These are phyloP conservation scores for Ammospiza caudacuta DNA, from an alignment of 2,113 vertebrate species.

Conservation along the genomic window DNA sequence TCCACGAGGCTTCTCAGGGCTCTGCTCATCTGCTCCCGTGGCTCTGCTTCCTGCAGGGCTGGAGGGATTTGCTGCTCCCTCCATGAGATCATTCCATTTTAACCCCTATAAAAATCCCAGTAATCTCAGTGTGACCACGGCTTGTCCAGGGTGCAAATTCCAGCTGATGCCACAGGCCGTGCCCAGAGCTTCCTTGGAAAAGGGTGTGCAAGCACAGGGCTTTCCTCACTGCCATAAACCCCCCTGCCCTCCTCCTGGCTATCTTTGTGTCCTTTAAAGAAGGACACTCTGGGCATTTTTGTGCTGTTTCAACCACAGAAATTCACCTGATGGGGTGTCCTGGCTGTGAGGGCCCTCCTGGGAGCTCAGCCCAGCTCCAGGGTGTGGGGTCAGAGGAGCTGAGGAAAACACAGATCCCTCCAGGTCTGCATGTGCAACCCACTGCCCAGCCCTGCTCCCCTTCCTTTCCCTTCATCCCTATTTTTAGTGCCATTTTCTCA, in stretches of 20 bases:
- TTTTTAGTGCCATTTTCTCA: background rate
- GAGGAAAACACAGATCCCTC: background rate
- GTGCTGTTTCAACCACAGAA: background rate
- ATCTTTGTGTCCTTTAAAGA: background rate
- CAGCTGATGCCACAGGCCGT: fast-evolving
- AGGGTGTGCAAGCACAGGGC: background rate
- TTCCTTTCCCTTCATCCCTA: background rate
- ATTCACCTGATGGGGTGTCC: background rate
- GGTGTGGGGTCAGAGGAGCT: fast-evolving
- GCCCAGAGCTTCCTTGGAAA: background rate
- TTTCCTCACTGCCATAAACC: background rate
- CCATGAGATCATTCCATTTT: background rate
- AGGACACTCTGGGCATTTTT: background rate
- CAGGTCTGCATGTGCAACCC: background rate
- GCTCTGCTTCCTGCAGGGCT: background rate
- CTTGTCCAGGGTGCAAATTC: background rate
- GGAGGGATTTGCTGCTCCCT: background rate
- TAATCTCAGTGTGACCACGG: fast-evolving
- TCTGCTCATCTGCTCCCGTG: background rate
- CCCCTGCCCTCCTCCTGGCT: fast-evolving
- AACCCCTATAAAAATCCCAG: background rate
- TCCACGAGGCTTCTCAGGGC: fast-evolving
- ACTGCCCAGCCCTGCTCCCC: fast-evolving
- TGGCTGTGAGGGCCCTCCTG: fast-evolving
- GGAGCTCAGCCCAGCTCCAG: background rate